Conservation (phyloP, 2,113 vertebrate species). For the Seriola rivoliana region DNA sequence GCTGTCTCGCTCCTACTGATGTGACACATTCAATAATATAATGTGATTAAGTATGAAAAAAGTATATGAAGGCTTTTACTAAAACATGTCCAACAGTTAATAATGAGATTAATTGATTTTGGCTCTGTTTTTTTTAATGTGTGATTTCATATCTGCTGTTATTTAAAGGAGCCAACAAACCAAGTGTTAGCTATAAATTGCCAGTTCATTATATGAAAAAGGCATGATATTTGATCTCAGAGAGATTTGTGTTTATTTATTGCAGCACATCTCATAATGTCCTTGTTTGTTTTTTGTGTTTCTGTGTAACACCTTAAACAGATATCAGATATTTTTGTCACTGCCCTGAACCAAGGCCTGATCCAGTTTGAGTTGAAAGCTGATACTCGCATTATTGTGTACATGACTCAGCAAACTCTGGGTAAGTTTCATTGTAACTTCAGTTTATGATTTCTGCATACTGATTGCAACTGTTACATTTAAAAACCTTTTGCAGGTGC, state of each 20-base stretch:
- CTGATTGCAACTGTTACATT: background rate
- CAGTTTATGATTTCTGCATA: background rate
- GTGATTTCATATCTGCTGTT: background rate
- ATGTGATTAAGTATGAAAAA: background rate
- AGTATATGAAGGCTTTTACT: background rate
- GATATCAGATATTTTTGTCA: conserved; percentile 91
- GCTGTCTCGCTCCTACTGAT: background rate
- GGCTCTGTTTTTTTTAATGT: background rate
- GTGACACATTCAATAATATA: background rate
- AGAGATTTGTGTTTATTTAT: background rate
- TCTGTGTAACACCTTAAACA: conserved; percentile 66
- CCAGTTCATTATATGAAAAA: background rate
- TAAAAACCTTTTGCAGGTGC: background rate
- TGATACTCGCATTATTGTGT: conserved; percentile 90
- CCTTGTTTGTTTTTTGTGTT: conserved; percentile 14
- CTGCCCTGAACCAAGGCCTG: conserved; percentile 93
- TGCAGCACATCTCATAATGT: background rate
- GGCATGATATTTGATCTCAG: background rate
- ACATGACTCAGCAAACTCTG: conserved; percentile 93
- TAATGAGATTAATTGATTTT: background rate
- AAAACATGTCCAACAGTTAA: background rate
- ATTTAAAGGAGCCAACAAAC: background rate
- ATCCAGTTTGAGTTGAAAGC: conserved; percentile 96
- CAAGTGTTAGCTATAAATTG: background rate
- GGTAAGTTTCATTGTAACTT: conserved; percentile 84